A percentile compares a stretch with the other conserved stretches of the same genome.
Conservation (phyloP, 2,797 vertebrate genomes). For the Oreortyx pictus region DNA sequence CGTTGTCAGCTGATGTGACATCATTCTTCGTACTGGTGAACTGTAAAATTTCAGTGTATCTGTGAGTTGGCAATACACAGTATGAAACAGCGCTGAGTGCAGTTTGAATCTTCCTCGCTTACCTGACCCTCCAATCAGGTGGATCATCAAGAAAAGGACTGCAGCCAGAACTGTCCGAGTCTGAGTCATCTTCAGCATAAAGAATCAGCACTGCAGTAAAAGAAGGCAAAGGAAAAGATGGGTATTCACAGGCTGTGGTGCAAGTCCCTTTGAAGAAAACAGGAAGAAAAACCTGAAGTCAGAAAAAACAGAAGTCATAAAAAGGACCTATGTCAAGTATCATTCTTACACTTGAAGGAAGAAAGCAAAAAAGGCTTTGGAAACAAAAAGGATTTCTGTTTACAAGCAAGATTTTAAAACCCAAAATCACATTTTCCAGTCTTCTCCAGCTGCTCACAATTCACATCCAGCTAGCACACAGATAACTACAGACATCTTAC, state of each 20-base stretch:
- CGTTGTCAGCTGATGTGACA: neutral
- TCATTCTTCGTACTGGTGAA: neutral
- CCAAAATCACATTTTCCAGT: neutral
- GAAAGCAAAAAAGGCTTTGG: neutral
- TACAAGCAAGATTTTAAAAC: neutral
- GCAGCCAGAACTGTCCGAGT: neutral
- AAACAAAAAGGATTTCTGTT: neutral
- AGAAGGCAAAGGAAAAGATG: neutral
- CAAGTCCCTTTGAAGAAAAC: neutral
- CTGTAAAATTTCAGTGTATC: neutral
- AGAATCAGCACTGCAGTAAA: neutral
- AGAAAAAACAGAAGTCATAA: neutral
- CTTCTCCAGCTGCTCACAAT: neutral
- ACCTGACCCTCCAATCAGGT: neutral
- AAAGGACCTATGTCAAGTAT: neutral
- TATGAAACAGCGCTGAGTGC: neutral
- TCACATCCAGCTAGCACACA: neutral
- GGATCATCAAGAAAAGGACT: neutral
- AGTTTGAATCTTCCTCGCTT: neutral
- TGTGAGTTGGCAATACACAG: neutral
- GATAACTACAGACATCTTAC: neutral
- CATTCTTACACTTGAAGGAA: neutral
- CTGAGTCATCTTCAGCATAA: neutral
- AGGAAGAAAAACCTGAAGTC: neutral
- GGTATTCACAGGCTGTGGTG: neutral